Evolutionary conservation across 2,797 vertebrate genomes (phyloP), one percentile per base, ranked within the genome.

Genomic region (Emys orbicularis): DNA sequence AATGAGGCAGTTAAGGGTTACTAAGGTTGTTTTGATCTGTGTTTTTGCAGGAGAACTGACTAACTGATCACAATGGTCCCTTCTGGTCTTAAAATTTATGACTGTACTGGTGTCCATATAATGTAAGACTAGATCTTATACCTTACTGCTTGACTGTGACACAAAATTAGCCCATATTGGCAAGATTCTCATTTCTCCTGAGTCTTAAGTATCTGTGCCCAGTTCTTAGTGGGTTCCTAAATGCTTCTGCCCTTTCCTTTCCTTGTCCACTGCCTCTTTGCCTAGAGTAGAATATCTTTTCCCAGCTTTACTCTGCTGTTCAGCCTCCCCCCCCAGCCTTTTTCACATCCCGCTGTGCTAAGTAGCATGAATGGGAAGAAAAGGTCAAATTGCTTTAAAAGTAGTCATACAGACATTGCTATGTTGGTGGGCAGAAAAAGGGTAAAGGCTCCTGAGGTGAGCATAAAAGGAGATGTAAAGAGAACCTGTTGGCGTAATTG

Each of bases 391-490:
- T 90, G 29, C 54, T 95, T 81, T 86, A 81, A 72, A n/a, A 82
- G 84, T 49, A 49, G 86, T 86, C 47, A 79, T 83, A 25, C 65
- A 94, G 54, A 9, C 15, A 81, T 27, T 83, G 5, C 34, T 81
- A 54, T 80, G 81, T 87, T 59, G 76, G 59, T 92, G 49, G 92
- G 49, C 4, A 59, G 72, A 82, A 95, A 61, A 95, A 95, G 88
- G 84, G 86, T 87, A 97, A 74, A 84, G 79, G 5, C 77, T 76
- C 93, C 91, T 86, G 83, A 96, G 81, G 92, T 81, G 91, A 89
- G 37, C 57, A 90, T 96, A 74, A 97, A 98, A 96, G 84, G 52
- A 92, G 47, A 79, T 88, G 2, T 79, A 88, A 85, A 94, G 90
- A 79, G 53, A 84, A 12, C 44, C 87, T 49, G 61, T 77, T 89